A percentile compares a stretch with the other conserved stretches of the same genome.
Conservation (phyloP, 2,888 invertebrate species). For the Drosophila seclusa region DNA sequence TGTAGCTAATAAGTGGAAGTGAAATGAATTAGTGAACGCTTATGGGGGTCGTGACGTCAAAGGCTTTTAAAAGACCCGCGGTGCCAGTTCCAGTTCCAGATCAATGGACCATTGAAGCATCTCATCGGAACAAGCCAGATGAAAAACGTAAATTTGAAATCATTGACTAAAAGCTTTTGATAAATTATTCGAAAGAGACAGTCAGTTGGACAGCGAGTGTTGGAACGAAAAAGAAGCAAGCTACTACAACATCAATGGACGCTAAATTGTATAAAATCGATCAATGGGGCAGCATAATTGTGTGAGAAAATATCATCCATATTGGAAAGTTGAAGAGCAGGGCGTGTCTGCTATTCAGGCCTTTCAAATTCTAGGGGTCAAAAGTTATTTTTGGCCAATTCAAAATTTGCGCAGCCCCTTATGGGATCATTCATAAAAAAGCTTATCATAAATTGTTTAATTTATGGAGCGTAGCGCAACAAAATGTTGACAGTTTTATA, state of each 20-base stretch:
- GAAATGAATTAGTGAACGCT: conserved; percentile 81
- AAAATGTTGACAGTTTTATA: conserved; percentile 74
- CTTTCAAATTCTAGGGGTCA: conserved; percentile 75
- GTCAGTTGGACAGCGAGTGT: background rate
- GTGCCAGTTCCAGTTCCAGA: conserved; percentile 57
- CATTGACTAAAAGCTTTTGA: conserved; percentile 82
- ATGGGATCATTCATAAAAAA: conserved; percentile 38
- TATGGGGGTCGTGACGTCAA: conserved; percentile 75
- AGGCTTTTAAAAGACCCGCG: conserved; percentile 63
- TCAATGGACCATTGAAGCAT: conserved; percentile 74
- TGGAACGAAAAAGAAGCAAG: conserved; percentile 13
- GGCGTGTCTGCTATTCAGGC: conserved; percentile 65
- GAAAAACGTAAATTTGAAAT: conserved; percentile 79
- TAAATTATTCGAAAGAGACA: conserved; percentile 69
- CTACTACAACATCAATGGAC: conserved; percentile 55
- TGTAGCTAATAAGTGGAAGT: conserved; percentile 81
- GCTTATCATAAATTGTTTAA: conserved; percentile 59
- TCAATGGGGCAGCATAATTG: conserved; percentile 77
- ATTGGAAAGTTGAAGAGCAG: conserved; percentile 72
- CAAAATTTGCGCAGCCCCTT: conserved; percentile 54
- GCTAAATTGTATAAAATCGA: conserved; percentile 62
- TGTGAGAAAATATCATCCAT: conserved; percentile 72
- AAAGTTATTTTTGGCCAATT: conserved; percentile 53
- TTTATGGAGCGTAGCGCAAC: conserved; percentile 65
- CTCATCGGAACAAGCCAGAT: conserved; percentile 44